Evolutionary conservation across 2,797 vertebrate species (phyloP).

Genomic region (Melanitta fusca): DNA sequence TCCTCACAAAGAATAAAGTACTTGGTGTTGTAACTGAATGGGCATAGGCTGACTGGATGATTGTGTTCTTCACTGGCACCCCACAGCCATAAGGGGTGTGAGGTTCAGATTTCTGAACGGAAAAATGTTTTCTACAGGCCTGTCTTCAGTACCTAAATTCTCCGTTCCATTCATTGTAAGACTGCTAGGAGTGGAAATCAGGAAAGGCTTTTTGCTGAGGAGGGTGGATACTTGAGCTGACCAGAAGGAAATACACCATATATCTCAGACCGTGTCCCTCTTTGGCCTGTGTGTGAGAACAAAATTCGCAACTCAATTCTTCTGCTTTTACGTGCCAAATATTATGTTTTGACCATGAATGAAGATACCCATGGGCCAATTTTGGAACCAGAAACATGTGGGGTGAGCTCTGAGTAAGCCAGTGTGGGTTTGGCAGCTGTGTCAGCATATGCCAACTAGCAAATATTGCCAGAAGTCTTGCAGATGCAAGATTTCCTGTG

Average conservation of each 20-base stretch:
- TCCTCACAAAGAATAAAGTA: not conserved
- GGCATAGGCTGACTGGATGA: not conserved
- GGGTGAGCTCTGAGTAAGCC: not conserved
- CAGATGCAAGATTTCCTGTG: not conserved
- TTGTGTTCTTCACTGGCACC: not conserved
- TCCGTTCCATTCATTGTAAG: not conserved
- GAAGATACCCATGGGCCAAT: not conserved
- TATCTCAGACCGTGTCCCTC: not conserved
- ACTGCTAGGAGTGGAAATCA: not conserved
- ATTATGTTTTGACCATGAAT: not conserved
- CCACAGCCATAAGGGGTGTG: not conserved
- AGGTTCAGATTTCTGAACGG: not conserved
- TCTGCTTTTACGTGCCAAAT: not conserved
- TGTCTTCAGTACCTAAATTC: not conserved
- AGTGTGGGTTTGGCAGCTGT: not conserved
- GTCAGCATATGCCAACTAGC: not conserved
- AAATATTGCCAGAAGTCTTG: not conserved
- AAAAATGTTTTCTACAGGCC: not conserved
- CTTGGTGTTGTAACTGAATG: not conserved
- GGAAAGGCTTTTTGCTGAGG: not conserved
- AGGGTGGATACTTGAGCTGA: not conserved
- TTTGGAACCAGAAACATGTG: not conserved
- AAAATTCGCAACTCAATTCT: not conserved
- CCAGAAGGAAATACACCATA: not conserved
- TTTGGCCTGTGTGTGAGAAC: not conserved